Percentiles rank a stretch among this genome's conserved stretches.
Conservation (phyloP, 1,140 invertebrate genomes). For the Pseudomyrmex cubaensis region DNA sequence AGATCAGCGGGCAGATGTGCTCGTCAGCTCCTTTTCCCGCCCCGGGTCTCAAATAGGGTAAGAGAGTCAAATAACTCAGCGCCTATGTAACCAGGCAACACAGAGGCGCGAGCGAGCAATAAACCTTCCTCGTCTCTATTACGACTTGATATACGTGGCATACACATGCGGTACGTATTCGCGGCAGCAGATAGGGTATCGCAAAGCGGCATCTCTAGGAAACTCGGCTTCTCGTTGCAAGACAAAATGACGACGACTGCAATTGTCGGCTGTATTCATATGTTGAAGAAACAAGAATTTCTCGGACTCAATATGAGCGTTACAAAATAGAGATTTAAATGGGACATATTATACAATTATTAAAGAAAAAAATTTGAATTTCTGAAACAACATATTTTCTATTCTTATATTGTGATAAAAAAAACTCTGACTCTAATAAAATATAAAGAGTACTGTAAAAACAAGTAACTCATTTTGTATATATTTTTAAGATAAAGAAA, state of each 20-base stretch:
- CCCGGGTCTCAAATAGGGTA: slow-evolving; percentile 36
- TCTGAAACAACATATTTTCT: too few species aligned
- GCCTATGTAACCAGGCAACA: slow-evolving; percentile 23
- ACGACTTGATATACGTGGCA: slow-evolving; percentile 43
- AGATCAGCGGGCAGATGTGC: slow-evolving; percentile 43
- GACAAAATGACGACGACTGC: slow-evolving; percentile 30
- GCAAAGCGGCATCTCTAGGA: slow-evolving; percentile 41
- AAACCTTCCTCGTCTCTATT: slow-evolving; percentile 57
- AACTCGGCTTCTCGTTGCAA: slow-evolving; percentile 11
- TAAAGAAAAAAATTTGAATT: too few species aligned
- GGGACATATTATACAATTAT: not conserved
- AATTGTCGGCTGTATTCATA: not conserved
- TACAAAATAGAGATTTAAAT: too few species aligned
- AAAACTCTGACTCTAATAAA: too few species aligned
- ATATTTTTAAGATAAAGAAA: too few species aligned
- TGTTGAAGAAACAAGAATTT: slow-evolving; percentile 9
- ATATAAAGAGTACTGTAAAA: too few species aligned
- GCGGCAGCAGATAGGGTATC: slow-evolving; percentile 47
- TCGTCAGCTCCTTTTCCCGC: slow-evolving; percentile 32
- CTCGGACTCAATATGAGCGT: not conserved
- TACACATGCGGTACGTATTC: slow-evolving; percentile 36
- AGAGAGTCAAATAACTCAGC: slow-evolving; percentile 42
- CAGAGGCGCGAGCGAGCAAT: not conserved
- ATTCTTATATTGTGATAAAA: too few species aligned
- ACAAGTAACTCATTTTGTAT: too few species aligned